phyloP scores from a whole-genome alignment of 1,140 invertebrate species.

The Lepidurus arcticus region DNA sequence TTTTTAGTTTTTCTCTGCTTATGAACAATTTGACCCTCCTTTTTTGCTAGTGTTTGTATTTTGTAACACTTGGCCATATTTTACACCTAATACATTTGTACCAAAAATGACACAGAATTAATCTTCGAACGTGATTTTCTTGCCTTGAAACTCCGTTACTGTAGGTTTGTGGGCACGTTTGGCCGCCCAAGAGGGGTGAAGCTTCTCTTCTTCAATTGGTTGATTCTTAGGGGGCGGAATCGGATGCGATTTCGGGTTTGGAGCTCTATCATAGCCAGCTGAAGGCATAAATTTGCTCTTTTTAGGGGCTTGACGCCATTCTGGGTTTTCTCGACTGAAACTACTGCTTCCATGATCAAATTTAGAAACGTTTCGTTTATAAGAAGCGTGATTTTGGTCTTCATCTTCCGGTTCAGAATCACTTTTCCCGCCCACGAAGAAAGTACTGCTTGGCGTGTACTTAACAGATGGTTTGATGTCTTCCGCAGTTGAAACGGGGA shows the following conservation, averaged over 20 bases:
- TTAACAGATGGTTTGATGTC: neutral
- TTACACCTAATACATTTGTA: slow-evolving; percentile 15
- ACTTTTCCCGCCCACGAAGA: neutral
- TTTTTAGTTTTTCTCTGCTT: neutral
- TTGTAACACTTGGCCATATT: slow-evolving; percentile 3
- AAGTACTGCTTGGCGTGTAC: neutral
- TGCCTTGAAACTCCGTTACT: neutral
- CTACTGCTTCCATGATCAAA: neutral
- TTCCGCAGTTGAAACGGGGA: neutral
- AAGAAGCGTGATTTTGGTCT: neutral
- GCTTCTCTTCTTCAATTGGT: neutral
- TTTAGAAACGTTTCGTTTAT: neutral
- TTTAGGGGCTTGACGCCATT: neutral
- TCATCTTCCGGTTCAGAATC: slow-evolving; percentile 14
- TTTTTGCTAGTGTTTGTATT: neutral
- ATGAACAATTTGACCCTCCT: neutral
- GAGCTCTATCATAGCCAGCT: neutral
- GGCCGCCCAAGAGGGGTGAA: neutral
- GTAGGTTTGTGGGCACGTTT: neutral
- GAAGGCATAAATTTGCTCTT: neutral
- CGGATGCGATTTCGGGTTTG: no score
- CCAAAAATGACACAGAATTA: neutral
- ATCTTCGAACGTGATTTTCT: neutral
- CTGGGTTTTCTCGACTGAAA: neutral
- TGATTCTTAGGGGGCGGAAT: neutral